Evolutionary conservation across 2,888 invertebrate species (phyloP), one percentile per base, ranked within the genome.

Genomic region (Calameuta filiformis): DNA sequence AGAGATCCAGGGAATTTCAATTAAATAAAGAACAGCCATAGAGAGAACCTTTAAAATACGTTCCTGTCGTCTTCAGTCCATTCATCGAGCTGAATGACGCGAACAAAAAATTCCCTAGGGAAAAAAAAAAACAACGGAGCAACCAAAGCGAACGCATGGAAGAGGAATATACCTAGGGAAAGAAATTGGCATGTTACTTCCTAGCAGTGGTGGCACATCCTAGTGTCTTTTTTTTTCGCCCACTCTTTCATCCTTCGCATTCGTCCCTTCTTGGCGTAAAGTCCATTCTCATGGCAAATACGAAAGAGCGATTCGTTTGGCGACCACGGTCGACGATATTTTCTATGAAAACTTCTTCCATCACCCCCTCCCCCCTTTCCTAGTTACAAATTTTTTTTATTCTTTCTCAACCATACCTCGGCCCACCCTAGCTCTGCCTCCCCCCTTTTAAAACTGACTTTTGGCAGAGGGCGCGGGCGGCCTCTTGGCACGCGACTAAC

Each of bases 401-500:
- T 56, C 15, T 56, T 23, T 2, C 56, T 56, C 23, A 0, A 56
- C 23, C 40, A 2, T 23, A 12, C 23, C 56, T 2, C 4, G 4
- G 4, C 1, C 40, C 40, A 15, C 56, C 75, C 33, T 12, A 35
- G 11, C 56, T 1, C 71, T 12, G 12, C n/a, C n/a, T n/a, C 30
- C 56, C 75, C 12, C 68, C 69, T n/a, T 37, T 76, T 77, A 33
- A 23, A 56, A 56, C 56, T 23, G 56, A 76, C 76, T 34, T 31
- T 68, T 76, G 23, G 34, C 76, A 68, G 33, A 76, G 74, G 56
- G 56, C 56, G 9, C 56, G 56, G 23, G 34, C 69, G 73, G 40
- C 73, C 68, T 69, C 78, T 76, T 37, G 76, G 78, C 76, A 79
- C 79, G 78, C 80, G 78, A 78, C 78, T 80, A 77, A 81, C 80